These are phyloP conservation scores for Plagiodera versicolora DNA, from an alignment of 2,888 invertebrate species.

Conservation along the genomic window DNA sequence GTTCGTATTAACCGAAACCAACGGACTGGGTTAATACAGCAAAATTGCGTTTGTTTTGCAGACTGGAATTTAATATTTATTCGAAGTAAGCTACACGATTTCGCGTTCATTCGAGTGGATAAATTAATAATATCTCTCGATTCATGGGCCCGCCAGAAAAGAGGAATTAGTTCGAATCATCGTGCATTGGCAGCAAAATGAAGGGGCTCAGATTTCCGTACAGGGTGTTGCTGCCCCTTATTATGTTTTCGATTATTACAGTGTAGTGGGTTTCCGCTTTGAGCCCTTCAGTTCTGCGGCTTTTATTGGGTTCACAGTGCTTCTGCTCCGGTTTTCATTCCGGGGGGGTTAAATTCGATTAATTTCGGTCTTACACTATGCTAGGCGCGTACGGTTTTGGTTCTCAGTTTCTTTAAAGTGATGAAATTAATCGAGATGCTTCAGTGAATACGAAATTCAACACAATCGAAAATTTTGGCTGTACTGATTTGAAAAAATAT, in stretches of 20 bases:
- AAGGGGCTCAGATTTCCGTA: too few species aligned
- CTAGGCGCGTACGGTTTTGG: too few species aligned
- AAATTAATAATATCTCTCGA: slow-evolving; percentile 26
- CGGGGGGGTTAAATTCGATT: slow-evolving; percentile 26
- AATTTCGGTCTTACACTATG: slow-evolving; percentile 24
- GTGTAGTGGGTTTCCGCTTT: slow-evolving; percentile 40
- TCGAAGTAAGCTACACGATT: slow-evolving; percentile 14
- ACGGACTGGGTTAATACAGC: slow-evolving; percentile 24
- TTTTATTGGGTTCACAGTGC: slow-evolving; percentile 27
- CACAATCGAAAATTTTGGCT: too few species aligned
- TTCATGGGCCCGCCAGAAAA: slow-evolving; percentile 6
- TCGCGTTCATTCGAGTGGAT: slow-evolving; percentile 9
- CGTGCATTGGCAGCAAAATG: too few species aligned
- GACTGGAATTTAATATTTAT: slow-evolving; percentile 34
- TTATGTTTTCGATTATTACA: too few species aligned
- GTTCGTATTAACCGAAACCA: slow-evolving; percentile 14
- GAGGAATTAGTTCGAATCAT: background rate
- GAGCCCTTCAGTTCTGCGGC: slow-evolving; percentile 37
- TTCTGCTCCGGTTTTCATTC: slow-evolving; percentile 31
- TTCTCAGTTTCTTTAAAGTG: too few species aligned
- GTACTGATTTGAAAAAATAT: too few species aligned
- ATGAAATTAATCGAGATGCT: background rate
- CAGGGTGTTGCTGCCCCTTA: too few species aligned
- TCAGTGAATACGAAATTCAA: too few species aligned
- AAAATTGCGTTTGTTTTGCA: slow-evolving; percentile 35